Base-by-base conservation (phyloP, 1,140 invertebrate species). In the Steinernema feltiae region DNA sequence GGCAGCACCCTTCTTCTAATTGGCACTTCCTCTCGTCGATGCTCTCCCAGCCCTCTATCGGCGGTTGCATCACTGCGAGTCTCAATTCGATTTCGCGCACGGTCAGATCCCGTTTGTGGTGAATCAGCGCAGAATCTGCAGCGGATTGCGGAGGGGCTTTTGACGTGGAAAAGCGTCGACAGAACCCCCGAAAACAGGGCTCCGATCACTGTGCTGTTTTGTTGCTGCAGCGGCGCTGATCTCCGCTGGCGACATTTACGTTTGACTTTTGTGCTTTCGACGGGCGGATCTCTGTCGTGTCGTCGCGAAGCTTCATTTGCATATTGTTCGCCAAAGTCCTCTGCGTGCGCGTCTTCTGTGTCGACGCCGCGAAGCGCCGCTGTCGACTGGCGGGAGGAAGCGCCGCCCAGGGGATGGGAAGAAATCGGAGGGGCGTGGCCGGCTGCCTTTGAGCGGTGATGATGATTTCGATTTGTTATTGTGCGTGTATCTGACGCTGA, bases 391-490 rank as follows among this genome's bases (percentile, higher is more conserved):
- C n/a, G n/a, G n/a, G n/a, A n/a, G n/a, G n/a, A n/a, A n/a, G n/a
- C n/a, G n/a, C n/a, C n/a, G n/a, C n/a, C n/a, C n/a, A n/a, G n/a
- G n/a, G n/a, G n/a, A n/a, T n/a, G n/a, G n/a, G n/a, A n/a, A n/a
- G n/a, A n/a, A n/a, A n/a, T n/a, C n/a, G n/a, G 3, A 27, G 53
- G 53, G 53, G 53, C 53, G 53, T 15, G 53, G 53, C 53, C 24
- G 7, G 15, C 7, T 15, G 15, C 3, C 7, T 3, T 63, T 3
- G 15, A 63, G 53, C 7, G 35, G 35, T 41, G 53, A 63, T n/a
- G 53, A 63, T 63, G 53, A 63, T 63, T 63, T 21, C 53, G 53
- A 63, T 63, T 63, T 63, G 53, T 63, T 63, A 63, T 63, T 63
- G 53, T 63, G 53, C 53, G 53, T 63, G 24, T 63, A 41, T 41